These are phyloP conservation scores for Centropristis striata DNA, from an alignment of 2,113 vertebrate genomes.

Conservation along the genomic window DNA sequence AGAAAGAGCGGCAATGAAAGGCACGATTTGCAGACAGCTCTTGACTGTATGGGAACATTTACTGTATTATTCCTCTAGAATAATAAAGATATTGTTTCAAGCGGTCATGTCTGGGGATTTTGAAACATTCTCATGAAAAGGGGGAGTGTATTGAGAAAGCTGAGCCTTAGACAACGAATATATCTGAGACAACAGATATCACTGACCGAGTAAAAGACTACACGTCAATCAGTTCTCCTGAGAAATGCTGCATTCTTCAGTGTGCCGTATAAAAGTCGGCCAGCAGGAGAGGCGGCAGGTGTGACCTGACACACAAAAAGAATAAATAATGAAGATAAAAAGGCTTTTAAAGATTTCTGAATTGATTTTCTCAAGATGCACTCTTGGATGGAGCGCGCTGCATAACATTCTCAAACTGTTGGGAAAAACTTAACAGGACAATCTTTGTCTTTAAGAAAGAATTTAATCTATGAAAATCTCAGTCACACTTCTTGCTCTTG, in stretches of 20 bases:
- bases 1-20: constrained; percentile 35
- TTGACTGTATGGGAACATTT: constrained; percentile 50
- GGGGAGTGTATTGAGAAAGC: constrained; percentile 39
- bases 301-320: constrained; percentile 24
- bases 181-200: constrained; percentile 47
- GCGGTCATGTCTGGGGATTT: constrained; percentile 42
- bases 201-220: constrained; percentile 25
- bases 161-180: constrained; percentile 31
- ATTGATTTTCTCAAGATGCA: constrained; percentile 15
- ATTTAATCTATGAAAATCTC: constrained; percentile 54
- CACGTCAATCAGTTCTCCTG: constrained; percentile 36
- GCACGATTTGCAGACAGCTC: constrained; percentile 41
- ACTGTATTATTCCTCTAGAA: constrained; percentile 44
- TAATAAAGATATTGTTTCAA: constrained; percentile 43
- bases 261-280: not conserved
- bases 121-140: constrained; percentile 17
- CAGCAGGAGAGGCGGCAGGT: constrained; percentile 55
- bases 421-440: constrained; percentile 2
- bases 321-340: not conserved
- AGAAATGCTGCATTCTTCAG: constrained; percentile 20
- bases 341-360: constrained; percentile 15
- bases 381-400: not conserved
- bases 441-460: constrained; percentile 45
- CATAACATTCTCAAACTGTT: constrained; percentile 7
- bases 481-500: constrained; percentile 33